Evolutionary conservation across 2,797 vertebrate species (phyloP), one percentile per base, ranked within the genome.

Genomic region (Pseudomugil gertrudae): DNA sequence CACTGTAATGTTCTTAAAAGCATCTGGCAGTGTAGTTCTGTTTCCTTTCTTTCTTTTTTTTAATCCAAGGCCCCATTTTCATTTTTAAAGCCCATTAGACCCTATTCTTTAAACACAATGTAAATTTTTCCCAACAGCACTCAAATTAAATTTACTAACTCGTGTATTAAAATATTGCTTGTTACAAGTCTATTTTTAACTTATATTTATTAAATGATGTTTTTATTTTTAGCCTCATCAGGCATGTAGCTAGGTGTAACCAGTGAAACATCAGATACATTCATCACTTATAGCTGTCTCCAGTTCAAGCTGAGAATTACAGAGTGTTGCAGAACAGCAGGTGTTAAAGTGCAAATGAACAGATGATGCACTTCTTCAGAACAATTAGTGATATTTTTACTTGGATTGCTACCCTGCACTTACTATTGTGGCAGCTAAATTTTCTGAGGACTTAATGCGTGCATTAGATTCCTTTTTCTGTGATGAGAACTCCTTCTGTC

Each of bases 1-100:
- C 3, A 57, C 10, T 40, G 24, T 59, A 69, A 66, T 35, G 58
- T 45, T 45, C 45, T 11, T 19, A 32, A 9, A 5, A 40, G 57
- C 3, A 26, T 72, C 15, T 23, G n/a, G 4, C 40, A 43, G 27
- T 58, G 30, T 23, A 30, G 4, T 45, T n/a, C n/a, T 52, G 55
- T 26, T 17, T 29, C n/a, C 56, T 70, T 70, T 27, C 26, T 13
- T 35, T 11, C 33, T 15, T 9, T 33, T 13, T 9, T 1, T 19
- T 32, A 17, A 32, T 56, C 32, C 26, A 35, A 30, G 9, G 23
- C 5, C 43, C 1, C 33, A 29, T 29, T 29, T 29, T 29, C 29
- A 29, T 35, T 13, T 13, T 11, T 11, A n/a, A n/a, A n/a, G n/a
- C n/a, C n/a, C n/a, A n/a, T n/a, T n/a, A n/a, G n/a, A n/a, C n/a